Evolutionary conservation across 1,140 invertebrate species (phyloP).

Genomic region (Pseudoatta argentina): DNA sequence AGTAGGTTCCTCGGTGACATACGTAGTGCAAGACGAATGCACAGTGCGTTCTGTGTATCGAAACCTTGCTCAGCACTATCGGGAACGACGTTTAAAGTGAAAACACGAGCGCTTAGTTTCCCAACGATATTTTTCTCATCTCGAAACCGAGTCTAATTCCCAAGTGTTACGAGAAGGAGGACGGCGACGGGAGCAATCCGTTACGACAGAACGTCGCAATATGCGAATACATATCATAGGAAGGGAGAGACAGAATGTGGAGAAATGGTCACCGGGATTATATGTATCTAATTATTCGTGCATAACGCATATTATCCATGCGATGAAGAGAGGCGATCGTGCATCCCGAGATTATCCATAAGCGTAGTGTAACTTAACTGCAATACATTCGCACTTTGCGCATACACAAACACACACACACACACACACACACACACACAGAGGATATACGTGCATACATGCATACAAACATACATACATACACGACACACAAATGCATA

Average conservation of each 20-base stretch:
- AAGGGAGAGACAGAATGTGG: not conserved
- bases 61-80: constrained; percentile 32
- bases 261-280: constrained; percentile 18
- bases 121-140: constrained; percentile 67
- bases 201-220: constrained; percentile 23
- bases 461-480: not conserved
- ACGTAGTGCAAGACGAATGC: not conserved
- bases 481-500: constrained; percentile 74
- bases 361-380: constrained; percentile 49
- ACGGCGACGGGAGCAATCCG: constrained; percentile 8
- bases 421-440: constrained; percentile 59
- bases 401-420: constrained; percentile 56
- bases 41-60: not conserved
- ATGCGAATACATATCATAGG: constrained; percentile 20
- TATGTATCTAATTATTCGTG: constrained; percentile 51
- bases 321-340: constrained; percentile 16
- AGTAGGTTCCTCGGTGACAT: not conserved
- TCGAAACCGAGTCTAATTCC: constrained; percentile 30
- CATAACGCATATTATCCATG: constrained; percentile 27
- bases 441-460: not conserved
- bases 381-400: constrained; percentile 59
- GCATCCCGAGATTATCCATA: constrained; percentile 58
- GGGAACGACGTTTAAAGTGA: constrained; percentile 18
- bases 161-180: constrained; percentile 45
- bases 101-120: constrained; percentile 34